Conservation (phyloP, 2,797 vertebrate species). For the Lutjanus argentimaculatus region DNA sequence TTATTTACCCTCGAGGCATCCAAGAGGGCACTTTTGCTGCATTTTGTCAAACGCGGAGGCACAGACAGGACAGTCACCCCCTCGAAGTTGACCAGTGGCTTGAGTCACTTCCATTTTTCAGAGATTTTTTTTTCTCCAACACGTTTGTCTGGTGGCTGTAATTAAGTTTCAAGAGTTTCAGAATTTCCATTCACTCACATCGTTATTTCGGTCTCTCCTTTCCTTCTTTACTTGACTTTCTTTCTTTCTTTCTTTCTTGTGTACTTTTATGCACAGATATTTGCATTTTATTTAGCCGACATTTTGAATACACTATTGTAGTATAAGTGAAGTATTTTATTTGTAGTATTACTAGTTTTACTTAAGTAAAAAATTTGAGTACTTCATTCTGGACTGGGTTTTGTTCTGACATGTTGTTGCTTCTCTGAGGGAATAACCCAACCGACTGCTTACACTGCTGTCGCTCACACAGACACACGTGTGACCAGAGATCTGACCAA, state of each 20-base stretch:
- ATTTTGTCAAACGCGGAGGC: too few relatives aligned
- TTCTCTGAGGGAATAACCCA: constrained; percentile 17
- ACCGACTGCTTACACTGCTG: constrained; percentile 9
- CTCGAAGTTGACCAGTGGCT: too few relatives aligned
- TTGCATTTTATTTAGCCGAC: not conserved
- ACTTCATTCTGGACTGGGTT: not conserved
- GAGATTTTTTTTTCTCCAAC: not conserved
- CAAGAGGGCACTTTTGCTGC: too few relatives aligned
- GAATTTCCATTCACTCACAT: not conserved
- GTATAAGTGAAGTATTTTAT: not conserved
- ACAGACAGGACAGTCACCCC: too few relatives aligned
- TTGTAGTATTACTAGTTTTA: not conserved
- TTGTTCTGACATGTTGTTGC: constrained; percentile 2
- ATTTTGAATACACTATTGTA: not conserved
- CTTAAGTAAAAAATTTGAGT: not conserved
- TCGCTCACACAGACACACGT: constrained; percentile 19
- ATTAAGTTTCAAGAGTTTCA: not conserved
- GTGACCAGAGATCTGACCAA: constrained; percentile 1
- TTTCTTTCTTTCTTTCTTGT: too few relatives aligned
- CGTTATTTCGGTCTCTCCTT: not conserved
- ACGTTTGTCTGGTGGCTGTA: not conserved
- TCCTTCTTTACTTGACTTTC: too few relatives aligned
- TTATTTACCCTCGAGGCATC: too few relatives aligned
- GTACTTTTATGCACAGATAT: too few relatives aligned
- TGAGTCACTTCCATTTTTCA: not conserved